Evolutionary conservation across 23 tunicate species (phyloP).

Genomic region (Halocynthia roretzi): DNA sequence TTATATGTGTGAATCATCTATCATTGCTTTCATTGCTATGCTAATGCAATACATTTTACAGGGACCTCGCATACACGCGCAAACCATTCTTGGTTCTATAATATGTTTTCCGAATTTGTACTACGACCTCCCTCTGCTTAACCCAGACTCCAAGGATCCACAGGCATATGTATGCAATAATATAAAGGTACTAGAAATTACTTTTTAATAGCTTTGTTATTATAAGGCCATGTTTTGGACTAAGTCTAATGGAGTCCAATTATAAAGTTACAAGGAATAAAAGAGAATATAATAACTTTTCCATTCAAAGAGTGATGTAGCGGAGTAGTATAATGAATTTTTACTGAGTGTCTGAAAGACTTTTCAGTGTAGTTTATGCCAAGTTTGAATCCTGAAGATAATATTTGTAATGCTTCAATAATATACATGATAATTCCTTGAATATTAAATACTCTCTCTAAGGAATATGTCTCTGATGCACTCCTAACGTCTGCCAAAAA

Average conservation of each 20-base stretch:
- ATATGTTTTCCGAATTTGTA: constrained; percentile 66
- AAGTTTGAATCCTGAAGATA: too few relatives aligned
- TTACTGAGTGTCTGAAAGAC: not conserved
- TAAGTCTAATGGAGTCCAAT: too few relatives aligned
- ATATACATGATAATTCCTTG: too few relatives aligned
- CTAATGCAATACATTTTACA: not conserved
- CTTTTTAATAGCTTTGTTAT: too few relatives aligned
- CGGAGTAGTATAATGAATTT: not conserved
- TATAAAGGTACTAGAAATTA: constrained; percentile 32
- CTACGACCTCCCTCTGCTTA: constrained; percentile 60
- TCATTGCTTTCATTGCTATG: not conserved
- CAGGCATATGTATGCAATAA: constrained; percentile 43
- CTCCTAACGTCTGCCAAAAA: constrained; percentile 60
- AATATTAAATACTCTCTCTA: too few relatives aligned
- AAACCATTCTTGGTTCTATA: constrained; percentile 64
- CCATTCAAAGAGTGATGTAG: not conserved
- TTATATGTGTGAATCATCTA: not conserved
- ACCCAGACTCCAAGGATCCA: constrained; percentile 49
- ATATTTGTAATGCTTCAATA: too few relatives aligned
- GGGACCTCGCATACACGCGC: constrained; percentile 92
- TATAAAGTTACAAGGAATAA: too few relatives aligned
- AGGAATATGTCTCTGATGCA: constrained; percentile 88
- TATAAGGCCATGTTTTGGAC: too few relatives aligned
- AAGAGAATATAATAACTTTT: too few relatives aligned
- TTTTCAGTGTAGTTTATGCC: too few relatives aligned